Percentiles rank a stretch among this genome's conserved stretches.
phyloP scores from a whole-genome alignment of 2,113 vertebrate genomes.

The Bufo bufo region DNA sequence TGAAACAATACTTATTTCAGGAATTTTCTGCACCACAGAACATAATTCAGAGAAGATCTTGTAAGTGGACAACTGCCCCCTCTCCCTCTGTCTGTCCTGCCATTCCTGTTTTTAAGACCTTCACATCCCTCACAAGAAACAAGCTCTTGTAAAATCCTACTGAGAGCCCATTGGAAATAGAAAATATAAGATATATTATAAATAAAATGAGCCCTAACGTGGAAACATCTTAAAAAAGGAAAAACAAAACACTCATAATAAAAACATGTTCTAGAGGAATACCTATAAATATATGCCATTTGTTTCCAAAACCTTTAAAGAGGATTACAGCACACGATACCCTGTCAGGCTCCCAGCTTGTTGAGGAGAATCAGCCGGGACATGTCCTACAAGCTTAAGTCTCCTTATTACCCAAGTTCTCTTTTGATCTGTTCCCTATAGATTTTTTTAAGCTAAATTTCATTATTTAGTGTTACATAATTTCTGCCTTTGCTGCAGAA shows the following conservation, averaged over 20 bases:
- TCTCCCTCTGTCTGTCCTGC: not conserved
- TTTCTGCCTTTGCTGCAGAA: constrained; percentile 11
- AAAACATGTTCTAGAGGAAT: not conserved
- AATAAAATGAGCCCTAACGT: not conserved
- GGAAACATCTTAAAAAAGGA: not conserved
- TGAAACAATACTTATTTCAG: not conserved
- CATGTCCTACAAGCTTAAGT: constrained; percentile 36
- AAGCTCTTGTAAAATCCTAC: not conserved
- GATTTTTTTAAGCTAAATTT: constrained; percentile 40
- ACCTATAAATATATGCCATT: not conserved
- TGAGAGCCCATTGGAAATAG: not conserved
- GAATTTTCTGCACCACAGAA: not conserved
- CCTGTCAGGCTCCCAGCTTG: not conserved
- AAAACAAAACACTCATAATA: not conserved
- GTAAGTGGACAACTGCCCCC: not conserved
- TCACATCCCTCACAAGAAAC: not conserved
- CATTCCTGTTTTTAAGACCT: not conserved
- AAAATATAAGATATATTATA: not conserved
- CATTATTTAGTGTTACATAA: constrained; percentile 25
- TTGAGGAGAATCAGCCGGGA: constrained; percentile 22
- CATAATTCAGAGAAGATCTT: not conserved
- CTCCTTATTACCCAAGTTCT: constrained; percentile 32
- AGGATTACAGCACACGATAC: constrained; percentile 16
- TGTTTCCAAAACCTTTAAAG: not conserved
- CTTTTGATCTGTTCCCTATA: constrained; percentile 29